Evolutionary conservation across 2,797 vertebrate species (phyloP), one percentile per base, ranked within the genome.

Genomic region (Kryptolebias ocellatus): DNA sequence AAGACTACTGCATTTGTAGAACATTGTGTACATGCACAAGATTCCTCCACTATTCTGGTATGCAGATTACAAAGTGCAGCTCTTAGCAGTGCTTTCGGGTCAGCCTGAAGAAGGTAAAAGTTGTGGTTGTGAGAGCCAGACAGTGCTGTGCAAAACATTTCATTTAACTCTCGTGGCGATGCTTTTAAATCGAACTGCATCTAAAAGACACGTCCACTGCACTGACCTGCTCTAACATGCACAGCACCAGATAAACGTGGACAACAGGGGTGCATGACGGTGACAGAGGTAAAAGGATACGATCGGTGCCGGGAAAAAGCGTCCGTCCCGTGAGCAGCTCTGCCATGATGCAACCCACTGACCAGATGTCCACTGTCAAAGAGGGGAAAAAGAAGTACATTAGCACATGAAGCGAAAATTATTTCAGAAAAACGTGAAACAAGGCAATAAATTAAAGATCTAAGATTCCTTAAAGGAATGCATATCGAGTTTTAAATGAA

Each of bases 261-360:
- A 61, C 45, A 61, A 34, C 16, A 29, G 15, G 44, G 31, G 54
- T 49, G 49, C 27, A 54, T 17, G 29, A 45, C 8, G 54, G 14
- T 18, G 14, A 60, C 54, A 83, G 37, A 0, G 4, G n/a, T 83
- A 72, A 87, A 99, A 99, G 98, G 98, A 99, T 99, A 99, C 97
- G 97, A 93, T 99, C 98, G 60, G 97, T 98, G 83, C 97, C 98
- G 28, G 98, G 98, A 85, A 99, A 99, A 84, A 99, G 92, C 0
- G 97, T 97, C 90, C 96, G 94, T 94, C 98, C 98, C 60, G 97
- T 98, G 72, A 99, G 94, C 31, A 99, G 95, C 76, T 99, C 98
- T 8, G 98, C 97, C 98, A 99, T 99, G 91, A 99, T 99, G 94
- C 98, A 99, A 76, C 98, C 98, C 88, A 99, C 98, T 52, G 98